A percentile compares a stretch with the other conserved stretches of the same genome.
Evolutionary conservation across 2,797 vertebrate species (phyloP).

Genomic region (Euthynnus affinis): DNA sequence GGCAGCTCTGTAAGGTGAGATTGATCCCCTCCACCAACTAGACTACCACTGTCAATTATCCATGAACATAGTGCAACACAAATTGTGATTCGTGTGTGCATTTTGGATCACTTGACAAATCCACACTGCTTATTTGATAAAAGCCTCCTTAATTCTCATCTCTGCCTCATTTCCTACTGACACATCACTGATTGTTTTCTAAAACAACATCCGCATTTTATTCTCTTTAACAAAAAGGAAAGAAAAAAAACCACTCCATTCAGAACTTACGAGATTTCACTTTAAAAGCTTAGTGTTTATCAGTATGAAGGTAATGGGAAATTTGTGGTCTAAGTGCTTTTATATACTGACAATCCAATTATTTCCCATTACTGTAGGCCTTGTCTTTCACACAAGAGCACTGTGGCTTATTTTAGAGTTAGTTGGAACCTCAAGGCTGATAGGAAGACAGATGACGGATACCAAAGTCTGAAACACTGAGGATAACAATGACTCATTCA

Average conservation of each 20-base stretch:
- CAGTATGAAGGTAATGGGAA: background rate
- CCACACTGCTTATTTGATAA: background rate
- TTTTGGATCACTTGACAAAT: background rate
- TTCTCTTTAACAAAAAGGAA: background rate
- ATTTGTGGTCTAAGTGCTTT: conserved; percentile 19
- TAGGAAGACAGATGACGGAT: conserved; percentile 50
- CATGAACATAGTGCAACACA: background rate
- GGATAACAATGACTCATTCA: conserved; percentile 54
- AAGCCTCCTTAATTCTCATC: conserved; percentile 6
- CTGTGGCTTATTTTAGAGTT: conserved; percentile 47
- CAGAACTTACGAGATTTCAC: conserved; percentile 1
- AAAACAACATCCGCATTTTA: background rate
- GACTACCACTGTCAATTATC: conserved; percentile 1
- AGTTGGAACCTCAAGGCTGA: conserved; percentile 46
- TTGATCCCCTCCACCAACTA: background rate
- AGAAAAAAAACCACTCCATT: background rate
- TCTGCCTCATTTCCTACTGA: conserved; percentile 10
- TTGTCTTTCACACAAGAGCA: conserved; percentile 33
- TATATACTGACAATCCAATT: conserved; percentile 43
- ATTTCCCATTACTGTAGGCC: conserved; percentile 22
- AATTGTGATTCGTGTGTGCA: background rate
- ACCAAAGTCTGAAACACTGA: conserved; percentile 35
- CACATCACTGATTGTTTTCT: conserved; percentile 2
- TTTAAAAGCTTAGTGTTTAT: conserved; percentile 25
- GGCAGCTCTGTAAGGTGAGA: background rate